A percentile compares a stretch with the other conserved stretches of the same genome.
Conservation (phyloP, 2,797 vertebrate genomes). For the Coracias cyanogaster region DNA sequence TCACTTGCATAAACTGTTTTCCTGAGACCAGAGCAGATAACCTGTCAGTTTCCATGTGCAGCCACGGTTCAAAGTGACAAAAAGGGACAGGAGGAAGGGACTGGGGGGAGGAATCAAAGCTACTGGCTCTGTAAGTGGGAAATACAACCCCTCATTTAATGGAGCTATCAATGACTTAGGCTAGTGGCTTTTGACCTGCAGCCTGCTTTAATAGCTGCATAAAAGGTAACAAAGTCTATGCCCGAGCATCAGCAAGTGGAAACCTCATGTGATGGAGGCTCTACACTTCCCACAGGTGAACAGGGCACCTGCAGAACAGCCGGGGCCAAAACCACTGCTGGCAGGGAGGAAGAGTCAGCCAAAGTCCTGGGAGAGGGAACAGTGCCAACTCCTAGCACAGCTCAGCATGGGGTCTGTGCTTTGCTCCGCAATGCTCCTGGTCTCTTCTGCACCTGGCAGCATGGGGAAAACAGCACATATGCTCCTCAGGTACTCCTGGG, state of each 20-base stretch:
- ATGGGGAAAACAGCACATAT: rapidly evolving
- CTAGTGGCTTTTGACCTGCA: neutral
- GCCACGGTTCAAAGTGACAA: neutral
- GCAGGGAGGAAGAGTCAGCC: neutral
- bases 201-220: neutral
- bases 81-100: neutral
- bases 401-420: rapidly evolving
- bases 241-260: neutral
- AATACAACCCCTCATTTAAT: neutral
- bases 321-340: neutral
- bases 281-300: rapidly evolving
- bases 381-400: neutral
- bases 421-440: rapidly evolving
- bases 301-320: neutral
- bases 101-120: neutral
- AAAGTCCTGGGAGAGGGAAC: neutral
- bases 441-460: neutral
- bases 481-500: neutral
- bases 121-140: neutral
- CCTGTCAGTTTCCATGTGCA: neutral
- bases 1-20: neutral
- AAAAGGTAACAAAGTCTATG: neutral
- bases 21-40: neutral
- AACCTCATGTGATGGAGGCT: neutral
- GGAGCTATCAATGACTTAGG: neutral